Evolutionary conservation across 2,888 invertebrate species (phyloP).

Genomic region (Enchytraeus crypticus): DNA sequence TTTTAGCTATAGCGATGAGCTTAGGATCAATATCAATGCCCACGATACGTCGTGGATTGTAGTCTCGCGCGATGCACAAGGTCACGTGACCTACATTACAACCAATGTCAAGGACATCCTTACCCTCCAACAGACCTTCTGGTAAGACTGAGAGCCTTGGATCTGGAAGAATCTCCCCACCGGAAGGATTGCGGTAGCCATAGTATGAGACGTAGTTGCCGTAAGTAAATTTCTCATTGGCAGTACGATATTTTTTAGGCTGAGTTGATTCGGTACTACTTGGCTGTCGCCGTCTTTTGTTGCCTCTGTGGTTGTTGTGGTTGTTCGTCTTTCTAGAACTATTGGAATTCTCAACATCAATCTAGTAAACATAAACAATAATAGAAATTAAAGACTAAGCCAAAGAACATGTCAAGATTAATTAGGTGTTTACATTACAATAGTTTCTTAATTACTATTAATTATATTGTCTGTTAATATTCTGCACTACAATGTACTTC

Average conservation of each 20-base stretch:
- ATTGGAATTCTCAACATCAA: too few relatives aligned
- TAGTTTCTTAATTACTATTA: too few relatives aligned
- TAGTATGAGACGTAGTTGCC: constrained; percentile 97
- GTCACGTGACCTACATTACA: constrained; percentile 96
- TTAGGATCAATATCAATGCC: constrained; percentile 90
- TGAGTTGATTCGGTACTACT: neutral
- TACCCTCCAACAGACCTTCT: constrained; percentile 72
- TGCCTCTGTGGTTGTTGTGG: too few relatives aligned
- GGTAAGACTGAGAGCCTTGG: constrained; percentile 74
- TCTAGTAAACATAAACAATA: too few relatives aligned
- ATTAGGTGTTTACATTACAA: too few relatives aligned
- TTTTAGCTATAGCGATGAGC: constrained; percentile 67
- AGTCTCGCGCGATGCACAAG: constrained; percentile 75
- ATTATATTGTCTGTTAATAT: too few relatives aligned
- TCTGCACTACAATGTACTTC: too few relatives aligned
- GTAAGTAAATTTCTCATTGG: constrained; percentile 71
- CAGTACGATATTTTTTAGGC: neutral
- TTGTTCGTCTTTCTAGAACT: too few relatives aligned
- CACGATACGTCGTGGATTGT: constrained; percentile 71
- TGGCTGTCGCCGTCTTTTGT: too few relatives aligned
- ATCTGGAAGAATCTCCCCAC: constrained; percentile 56
- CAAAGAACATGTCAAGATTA: too few relatives aligned
- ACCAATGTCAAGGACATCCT: constrained; percentile 89
- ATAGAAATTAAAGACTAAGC: too few relatives aligned
- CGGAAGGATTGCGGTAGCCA: constrained; percentile 78